Evolutionary conservation across 92 coral and sea anemone genomes (phyloP).

Genomic region (Blastomussa wellsi): DNA sequence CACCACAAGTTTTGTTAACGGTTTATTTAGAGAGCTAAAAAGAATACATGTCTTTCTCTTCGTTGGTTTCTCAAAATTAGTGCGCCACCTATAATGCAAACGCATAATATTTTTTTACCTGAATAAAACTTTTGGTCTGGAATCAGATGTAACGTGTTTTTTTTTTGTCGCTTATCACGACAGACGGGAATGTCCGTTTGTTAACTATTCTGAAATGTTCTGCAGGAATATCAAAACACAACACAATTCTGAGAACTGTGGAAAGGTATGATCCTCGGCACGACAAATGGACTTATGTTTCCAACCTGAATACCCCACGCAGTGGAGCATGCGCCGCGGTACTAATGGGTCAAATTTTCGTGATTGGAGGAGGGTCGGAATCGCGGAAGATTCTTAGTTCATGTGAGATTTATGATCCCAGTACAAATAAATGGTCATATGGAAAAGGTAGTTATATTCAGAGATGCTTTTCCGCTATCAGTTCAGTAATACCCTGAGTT

Average conservation of each 20-base stretch:
- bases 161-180: neutral
- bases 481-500: too few relatives aligned
- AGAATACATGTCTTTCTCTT: too few relatives aligned
- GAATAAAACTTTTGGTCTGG: neutral
- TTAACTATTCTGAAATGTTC: neutral
- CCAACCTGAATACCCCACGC: slow-evolving; percentile 79
- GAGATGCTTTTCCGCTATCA: neutral
- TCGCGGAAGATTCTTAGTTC: slow-evolving; percentile 61
- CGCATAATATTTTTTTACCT: too few relatives aligned
- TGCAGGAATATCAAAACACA: slow-evolving; percentile 70
- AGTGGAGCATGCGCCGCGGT: slow-evolving; percentile 97
- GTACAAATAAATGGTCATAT: slow-evolving; percentile 69
- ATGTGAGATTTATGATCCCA: slow-evolving; percentile 88
- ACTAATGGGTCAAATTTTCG: slow-evolving; percentile 65
- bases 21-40: too few relatives aligned
- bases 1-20: too few relatives aligned
- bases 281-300: slow-evolving; percentile 76
- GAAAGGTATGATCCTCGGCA: slow-evolving; percentile 78
- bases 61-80: too few relatives aligned
- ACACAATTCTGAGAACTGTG: slow-evolving; percentile 66
- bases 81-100: too few relatives aligned
- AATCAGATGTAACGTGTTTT: neutral
- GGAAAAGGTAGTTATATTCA: slow-evolving; percentile 55
- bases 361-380: slow-evolving; percentile 85
- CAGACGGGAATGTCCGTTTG: neutral